These are phyloP conservation scores for Pogonocichla stellata DNA, from an alignment of 2,113 vertebrate genomes.

Conservation along the genomic window DNA sequence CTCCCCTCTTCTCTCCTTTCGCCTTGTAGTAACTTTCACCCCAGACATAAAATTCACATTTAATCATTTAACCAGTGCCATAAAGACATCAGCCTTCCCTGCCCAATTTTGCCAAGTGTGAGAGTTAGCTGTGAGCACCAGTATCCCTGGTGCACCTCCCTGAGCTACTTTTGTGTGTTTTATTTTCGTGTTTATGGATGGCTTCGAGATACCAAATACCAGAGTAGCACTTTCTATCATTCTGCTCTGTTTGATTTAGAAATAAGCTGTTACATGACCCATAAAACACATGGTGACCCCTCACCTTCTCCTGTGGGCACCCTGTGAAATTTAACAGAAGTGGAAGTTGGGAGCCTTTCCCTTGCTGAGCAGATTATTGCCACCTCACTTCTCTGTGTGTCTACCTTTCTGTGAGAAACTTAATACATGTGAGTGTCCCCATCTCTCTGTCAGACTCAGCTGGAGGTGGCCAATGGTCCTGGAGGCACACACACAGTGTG, in stretches of 20 bases:
- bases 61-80: background rate
- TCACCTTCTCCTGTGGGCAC: constrained; percentile 18
- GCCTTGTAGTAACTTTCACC: background rate
- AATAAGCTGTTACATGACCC: constrained; percentile 8
- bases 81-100: background rate
- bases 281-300: background rate
- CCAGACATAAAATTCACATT: background rate
- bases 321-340: constrained; percentile 19
- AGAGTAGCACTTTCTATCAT: background rate
- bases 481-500: background rate
- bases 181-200: background rate
- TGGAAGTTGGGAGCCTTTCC: background rate
- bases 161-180: background rate
- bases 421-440: background rate
- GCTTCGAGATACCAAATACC: background rate
- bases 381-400: background rate
- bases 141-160: background rate
- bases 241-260: background rate
- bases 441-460: background rate
- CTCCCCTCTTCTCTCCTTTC: background rate
- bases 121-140: background rate
- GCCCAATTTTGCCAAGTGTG: background rate
- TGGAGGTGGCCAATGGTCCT: background rate
- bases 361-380: background rate
- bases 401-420: background rate